phyloP scores from a whole-genome alignment of 2,113 vertebrate genomes.

The Calyptommatus sinebrachiatus region DNA sequence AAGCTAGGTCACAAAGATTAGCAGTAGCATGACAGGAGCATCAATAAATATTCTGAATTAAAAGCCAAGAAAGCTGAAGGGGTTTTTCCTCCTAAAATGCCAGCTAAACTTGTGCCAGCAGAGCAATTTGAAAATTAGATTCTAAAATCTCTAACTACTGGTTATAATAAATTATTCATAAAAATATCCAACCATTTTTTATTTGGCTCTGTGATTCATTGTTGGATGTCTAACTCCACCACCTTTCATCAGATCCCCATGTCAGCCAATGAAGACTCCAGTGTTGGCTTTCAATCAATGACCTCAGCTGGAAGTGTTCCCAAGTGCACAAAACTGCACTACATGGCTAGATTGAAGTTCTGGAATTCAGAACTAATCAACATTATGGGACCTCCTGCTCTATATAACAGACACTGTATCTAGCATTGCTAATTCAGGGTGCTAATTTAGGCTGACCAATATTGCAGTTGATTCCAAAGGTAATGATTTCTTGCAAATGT shows the following conservation, averaged over 20 bases:
- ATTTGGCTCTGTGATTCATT: constrained; percentile 10
- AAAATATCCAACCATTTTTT: constrained; percentile 11
- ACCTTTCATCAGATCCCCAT: constrained; percentile 6
- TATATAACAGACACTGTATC: not conserved
- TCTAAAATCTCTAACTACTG: constrained; percentile 21
- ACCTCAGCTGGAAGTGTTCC: constrained; percentile 14
- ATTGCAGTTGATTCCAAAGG: not conserved
- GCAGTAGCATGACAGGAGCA: not conserved
- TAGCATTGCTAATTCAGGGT: not conserved
- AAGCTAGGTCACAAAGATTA: constrained; percentile 38
- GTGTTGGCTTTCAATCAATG: constrained; percentile 5
- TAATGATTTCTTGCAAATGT: not conserved
- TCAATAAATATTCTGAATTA: constrained; percentile 16
- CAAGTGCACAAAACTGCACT: constrained; percentile 7
- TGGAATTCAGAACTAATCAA: not conserved
- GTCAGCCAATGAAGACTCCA: constrained; percentile 15
- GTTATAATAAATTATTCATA: constrained; percentile 33
- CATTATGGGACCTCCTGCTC: not conserved
- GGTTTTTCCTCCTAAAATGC: not conserved
- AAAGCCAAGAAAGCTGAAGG: constrained; percentile 14
- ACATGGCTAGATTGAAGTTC: not conserved
- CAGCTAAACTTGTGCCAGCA: constrained; percentile 10
- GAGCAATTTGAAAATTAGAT: constrained; percentile 31
- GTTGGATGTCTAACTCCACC: constrained; percentile 1
- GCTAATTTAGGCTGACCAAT: not conserved